phyloP scores from a whole-genome alignment of 2,113 vertebrate genomes.

The Cavia porcellus region DNA sequence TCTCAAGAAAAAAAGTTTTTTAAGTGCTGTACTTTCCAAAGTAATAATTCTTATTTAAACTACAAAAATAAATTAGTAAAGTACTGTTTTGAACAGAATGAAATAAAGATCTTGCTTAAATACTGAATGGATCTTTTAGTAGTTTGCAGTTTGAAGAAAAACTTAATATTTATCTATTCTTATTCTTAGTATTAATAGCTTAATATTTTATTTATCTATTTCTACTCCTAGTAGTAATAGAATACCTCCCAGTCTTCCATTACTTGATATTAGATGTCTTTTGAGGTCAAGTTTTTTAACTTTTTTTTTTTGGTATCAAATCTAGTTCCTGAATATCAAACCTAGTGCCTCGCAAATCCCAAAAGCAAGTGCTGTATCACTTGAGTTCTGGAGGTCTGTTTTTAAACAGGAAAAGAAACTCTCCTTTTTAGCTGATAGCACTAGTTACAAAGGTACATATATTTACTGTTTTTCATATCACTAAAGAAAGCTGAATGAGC shows the following conservation, averaged over 20 bases:
- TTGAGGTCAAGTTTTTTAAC: not conserved
- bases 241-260: constrained; percentile 41
- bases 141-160: constrained; percentile 53
- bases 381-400: not conserved
- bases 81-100: not conserved
- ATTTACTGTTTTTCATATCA: not conserved
- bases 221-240: not conserved
- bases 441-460: not conserved
- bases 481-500: not conserved
- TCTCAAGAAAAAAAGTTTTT: not conserved
- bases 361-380: not conserved
- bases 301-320: not conserved
- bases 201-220: constrained; percentile 35
- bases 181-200: not conserved
- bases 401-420: constrained; percentile 39
- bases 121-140: not conserved
- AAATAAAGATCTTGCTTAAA: not conserved
- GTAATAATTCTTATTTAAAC: constrained; percentile 34
- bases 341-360: not conserved
- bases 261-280: constrained; percentile 2
- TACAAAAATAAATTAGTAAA: constrained; percentile 16
- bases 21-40: not conserved
- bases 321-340: not conserved
- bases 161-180: not conserved
- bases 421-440: constrained; percentile 11